phyloP scores from a whole-genome alignment of 1,140 invertebrate species.

The Hetaerina americana region DNA sequence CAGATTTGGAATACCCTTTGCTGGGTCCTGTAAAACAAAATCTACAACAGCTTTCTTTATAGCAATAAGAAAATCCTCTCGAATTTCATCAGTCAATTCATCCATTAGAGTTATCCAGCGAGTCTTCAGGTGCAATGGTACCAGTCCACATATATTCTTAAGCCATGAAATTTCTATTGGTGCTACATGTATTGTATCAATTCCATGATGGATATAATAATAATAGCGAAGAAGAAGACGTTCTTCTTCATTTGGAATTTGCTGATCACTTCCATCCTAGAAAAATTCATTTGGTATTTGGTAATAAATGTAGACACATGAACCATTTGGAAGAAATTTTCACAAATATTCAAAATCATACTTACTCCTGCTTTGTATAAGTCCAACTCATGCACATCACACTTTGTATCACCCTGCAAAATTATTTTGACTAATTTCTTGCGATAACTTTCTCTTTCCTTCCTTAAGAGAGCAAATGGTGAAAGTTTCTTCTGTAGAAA shows the following conservation, averaged over 20 bases:
- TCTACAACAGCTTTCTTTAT: slow-evolving; percentile 82
- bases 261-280: not conserved
- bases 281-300: too few relatives aligned
- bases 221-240: slow-evolving; percentile 67
- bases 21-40: slow-evolving; percentile 69
- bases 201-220: slow-evolving; percentile 77
- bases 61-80: slow-evolving; percentile 66
- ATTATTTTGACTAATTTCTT: slow-evolving; percentile 61
- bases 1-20: not conserved
- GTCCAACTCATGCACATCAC: too few relatives aligned
- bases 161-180: slow-evolving; percentile 47
- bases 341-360: too few relatives aligned
- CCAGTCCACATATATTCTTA: slow-evolving; percentile 34
- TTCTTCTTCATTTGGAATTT: slow-evolving; percentile 42
- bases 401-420: slow-evolving; percentile 27
- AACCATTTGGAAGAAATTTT: too few relatives aligned
- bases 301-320: too few relatives aligned
- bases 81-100: slow-evolving; percentile 32
- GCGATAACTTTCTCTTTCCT: slow-evolving; percentile 70
- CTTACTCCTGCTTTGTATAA: too few relatives aligned
- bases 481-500: too few relatives aligned
- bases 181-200: slow-evolving; percentile 73
- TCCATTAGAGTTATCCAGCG: not conserved
- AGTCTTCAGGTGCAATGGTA: slow-evolving; percentile 31
- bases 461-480: slow-evolving; percentile 50